Evolutionary conservation across 64 coral and sea anemone genomes (phyloP).

Genomic region (Montipora sp.): DNA sequence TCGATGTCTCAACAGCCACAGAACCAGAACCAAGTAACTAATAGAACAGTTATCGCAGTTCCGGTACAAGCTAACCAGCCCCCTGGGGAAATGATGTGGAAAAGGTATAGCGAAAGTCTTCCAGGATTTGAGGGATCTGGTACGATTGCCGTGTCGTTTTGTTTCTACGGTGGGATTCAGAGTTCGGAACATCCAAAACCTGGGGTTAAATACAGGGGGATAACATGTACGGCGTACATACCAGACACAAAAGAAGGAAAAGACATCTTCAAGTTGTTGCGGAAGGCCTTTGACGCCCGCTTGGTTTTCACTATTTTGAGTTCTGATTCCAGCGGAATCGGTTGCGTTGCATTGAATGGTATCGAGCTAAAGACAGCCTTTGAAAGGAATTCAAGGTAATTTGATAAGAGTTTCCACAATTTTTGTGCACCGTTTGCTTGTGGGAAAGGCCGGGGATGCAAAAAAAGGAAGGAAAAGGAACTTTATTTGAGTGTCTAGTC

Average conservation of each 20-base stretch:
- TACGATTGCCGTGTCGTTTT: slow-evolving; percentile 5
- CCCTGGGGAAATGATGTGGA: slow-evolving; percentile 37
- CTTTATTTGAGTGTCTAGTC: too few relatives aligned
- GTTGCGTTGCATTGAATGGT: not conserved
- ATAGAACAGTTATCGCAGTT: not conserved
- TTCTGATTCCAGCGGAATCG: not conserved
- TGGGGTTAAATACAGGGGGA: not conserved
- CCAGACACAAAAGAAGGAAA: slow-evolving; percentile 17
- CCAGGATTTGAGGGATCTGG: slow-evolving; percentile 26
- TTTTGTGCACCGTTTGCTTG: not conserved
- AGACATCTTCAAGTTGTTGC: not conserved
- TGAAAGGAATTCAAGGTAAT: slow-evolving; percentile 17
- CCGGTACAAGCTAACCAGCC: slow-evolving; percentile 7
- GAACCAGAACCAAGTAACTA: not conserved
- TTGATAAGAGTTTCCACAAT: not conserved
- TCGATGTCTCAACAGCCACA: not conserved
- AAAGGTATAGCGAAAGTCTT: not conserved
- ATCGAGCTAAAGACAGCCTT: slow-evolving; percentile 15
- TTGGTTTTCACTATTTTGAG: slow-evolving; percentile 3
- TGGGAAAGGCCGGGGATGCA: not conserved
- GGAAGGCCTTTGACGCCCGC: slow-evolving; percentile 12
- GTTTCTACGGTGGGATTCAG: slow-evolving; percentile 27
- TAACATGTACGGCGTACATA: not conserved
- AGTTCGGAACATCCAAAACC: slow-evolving; percentile 25
- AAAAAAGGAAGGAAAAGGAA: too few relatives aligned